Conservation (phyloP, 1,140 invertebrate species). For the Parasteatoda tepidariorum region DNA sequence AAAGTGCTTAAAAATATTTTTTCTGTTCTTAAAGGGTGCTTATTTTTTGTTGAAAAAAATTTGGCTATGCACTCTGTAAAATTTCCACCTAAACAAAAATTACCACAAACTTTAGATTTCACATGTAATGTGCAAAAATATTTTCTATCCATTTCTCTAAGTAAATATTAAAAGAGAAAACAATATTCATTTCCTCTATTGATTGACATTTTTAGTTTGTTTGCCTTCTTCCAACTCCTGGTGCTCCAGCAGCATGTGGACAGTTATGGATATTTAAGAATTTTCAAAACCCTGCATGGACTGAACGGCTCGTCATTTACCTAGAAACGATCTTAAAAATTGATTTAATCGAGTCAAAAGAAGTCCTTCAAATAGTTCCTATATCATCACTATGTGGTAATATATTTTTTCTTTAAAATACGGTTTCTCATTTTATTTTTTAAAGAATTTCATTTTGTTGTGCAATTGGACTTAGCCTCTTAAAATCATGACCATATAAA, state of each 20-base stretch:
- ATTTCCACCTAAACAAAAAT: too few relatives aligned
- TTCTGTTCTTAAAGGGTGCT: too few relatives aligned
- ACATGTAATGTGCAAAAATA: too few relatives aligned
- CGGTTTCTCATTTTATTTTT: not conserved
- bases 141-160: too few relatives aligned
- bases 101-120: too few relatives aligned
- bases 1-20: too few relatives aligned
- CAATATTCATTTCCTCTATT: not conserved
- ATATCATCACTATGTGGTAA: conserved; percentile 34
- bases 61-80: too few relatives aligned
- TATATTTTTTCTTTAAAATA: not conserved
- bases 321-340: not conserved
- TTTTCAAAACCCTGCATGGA: conserved; percentile 6
- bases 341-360: not conserved
- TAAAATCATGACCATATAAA: not conserved
- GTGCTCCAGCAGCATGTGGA: conserved; percentile 15
- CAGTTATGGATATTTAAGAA: conserved; percentile 34
- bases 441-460: not conserved
- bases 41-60: too few relatives aligned
- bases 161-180: not conserved
- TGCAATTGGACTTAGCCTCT: not conserved
- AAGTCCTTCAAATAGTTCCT: conserved; percentile 25
- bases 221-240: conserved; percentile 3
- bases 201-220: conserved; percentile 15
- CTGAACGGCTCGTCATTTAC: not conserved